phyloP scores from a whole-genome alignment of 1,140 invertebrate species.

The Hylaeus volcanicus region DNA sequence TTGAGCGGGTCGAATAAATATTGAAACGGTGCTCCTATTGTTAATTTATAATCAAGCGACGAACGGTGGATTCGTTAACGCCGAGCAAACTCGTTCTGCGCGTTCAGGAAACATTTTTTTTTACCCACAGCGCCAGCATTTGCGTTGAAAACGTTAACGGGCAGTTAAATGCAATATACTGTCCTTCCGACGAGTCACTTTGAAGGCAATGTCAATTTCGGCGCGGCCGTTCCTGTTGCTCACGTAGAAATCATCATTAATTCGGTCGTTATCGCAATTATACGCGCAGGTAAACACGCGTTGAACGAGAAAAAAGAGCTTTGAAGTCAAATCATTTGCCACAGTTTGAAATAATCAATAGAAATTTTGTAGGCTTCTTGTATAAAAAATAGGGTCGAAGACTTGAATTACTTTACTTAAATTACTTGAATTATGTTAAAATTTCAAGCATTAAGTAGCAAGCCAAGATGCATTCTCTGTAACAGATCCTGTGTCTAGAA shows the following conservation, averaged over 20 bases:
- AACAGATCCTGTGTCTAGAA: too few relatives aligned
- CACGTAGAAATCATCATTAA: background rate
- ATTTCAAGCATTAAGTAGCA: too few relatives aligned
- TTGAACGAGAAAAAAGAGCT: too few relatives aligned
- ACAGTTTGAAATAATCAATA: too few relatives aligned
- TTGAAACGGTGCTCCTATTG: background rate
- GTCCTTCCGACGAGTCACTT: background rate
- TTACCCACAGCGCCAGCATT: background rate
- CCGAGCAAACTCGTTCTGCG: background rate
- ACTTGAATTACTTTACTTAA: too few relatives aligned
- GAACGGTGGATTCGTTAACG: conserved; percentile 7
- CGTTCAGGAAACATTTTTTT: background rate
- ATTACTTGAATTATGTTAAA: too few relatives aligned
- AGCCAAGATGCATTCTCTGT: too few relatives aligned
- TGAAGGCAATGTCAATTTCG: background rate
- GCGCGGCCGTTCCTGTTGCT: background rate
- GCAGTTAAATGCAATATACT: background rate
- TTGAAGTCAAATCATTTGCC: too few relatives aligned
- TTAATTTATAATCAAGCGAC: background rate
- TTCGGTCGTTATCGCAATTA: background rate
- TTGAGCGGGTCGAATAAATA: background rate
- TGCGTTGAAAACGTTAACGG: conserved; percentile 8
- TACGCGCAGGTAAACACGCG: background rate
- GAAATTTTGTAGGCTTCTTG: too few relatives aligned
- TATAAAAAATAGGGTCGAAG: too few relatives aligned